phyloP scores from a whole-genome alignment of 2,888 invertebrate genomes.

The Xanthia togata region DNA sequence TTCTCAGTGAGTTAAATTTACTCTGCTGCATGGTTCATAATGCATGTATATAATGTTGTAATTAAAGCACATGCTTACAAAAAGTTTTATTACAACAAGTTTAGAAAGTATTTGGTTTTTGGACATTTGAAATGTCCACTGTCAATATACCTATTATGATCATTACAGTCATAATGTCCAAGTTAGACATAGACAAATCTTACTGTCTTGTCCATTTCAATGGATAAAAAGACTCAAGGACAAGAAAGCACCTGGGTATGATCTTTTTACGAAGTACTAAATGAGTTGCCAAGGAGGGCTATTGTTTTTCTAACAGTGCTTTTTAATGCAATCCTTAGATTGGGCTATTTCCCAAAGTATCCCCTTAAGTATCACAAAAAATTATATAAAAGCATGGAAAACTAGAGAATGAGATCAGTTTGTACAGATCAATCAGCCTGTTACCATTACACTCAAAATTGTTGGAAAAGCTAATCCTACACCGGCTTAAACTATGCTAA shows the following conservation, averaged over 20 bases:
- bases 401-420: background rate
- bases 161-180: background rate
- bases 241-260: background rate
- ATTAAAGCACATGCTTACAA: background rate
- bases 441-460: background rate
- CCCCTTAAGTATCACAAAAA: conserved; percentile 2
- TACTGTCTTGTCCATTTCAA: too few species aligned
- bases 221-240: background rate
- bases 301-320: background rate
- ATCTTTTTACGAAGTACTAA: conserved; percentile 1
- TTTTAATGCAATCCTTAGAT: conserved; percentile 1
- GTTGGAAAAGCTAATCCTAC: background rate
- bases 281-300: background rate
- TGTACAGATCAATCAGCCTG: background rate
- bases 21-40: background rate
- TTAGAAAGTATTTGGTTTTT: background rate
- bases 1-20: background rate
- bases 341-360: background rate
- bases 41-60: background rate
- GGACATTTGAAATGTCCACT: background rate
- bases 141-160: background rate
- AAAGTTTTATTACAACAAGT: background rate
- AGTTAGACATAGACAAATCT: background rate
- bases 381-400: background rate
- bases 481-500: background rate